phyloP scores from a whole-genome alignment of 2,888 invertebrate species.

The Netelia fuscicornis region DNA sequence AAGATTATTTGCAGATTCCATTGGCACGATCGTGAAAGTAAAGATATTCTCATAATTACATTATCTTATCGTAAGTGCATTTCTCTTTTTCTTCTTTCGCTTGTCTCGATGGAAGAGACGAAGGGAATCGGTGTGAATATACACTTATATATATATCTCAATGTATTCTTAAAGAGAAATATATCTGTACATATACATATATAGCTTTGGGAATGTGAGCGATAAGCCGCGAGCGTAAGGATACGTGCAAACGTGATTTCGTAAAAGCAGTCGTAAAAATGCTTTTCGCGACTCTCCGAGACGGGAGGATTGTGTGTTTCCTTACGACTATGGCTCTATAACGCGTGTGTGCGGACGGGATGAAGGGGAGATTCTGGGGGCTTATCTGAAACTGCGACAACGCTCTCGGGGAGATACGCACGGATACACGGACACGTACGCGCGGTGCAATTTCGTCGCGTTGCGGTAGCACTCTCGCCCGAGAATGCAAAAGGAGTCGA shows the following conservation, averaged over 20 bases:
- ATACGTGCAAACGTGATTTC: slow-evolving; percentile 63
- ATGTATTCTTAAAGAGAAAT: neutral
- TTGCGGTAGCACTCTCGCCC: slow-evolving; percentile 60
- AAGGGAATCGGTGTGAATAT: slow-evolving; percentile 43
- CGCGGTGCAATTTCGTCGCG: slow-evolving; percentile 40
- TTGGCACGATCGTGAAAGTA: slow-evolving; percentile 59
- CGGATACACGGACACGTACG: slow-evolving; percentile 1
- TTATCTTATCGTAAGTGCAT: slow-evolving; percentile 63
- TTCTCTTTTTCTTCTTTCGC: slow-evolving; percentile 6
- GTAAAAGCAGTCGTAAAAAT: slow-evolving; percentile 77
- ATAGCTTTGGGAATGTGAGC: slow-evolving; percentile 33
- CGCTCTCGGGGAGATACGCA: slow-evolving; percentile 57
- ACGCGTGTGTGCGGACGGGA: neutral
- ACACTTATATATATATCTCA: neutral
- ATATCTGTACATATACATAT: neutral
- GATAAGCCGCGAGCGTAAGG: slow-evolving; percentile 52
- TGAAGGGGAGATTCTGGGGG: slow-evolving; percentile 9
- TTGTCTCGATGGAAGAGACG: neutral
- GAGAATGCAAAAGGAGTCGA: slow-evolving; percentile 44
- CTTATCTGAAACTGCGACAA: slow-evolving; percentile 70
- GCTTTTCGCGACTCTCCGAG: slow-evolving; percentile 76
- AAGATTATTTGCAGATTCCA: slow-evolving; percentile 53
- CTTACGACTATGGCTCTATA: slow-evolving; percentile 68
- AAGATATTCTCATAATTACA: slow-evolving; percentile 68
- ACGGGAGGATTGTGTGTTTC: slow-evolving; percentile 38